Conservation (phyloP, 2,113 vertebrate species). For the Apistogramma diplotaenia region DNA sequence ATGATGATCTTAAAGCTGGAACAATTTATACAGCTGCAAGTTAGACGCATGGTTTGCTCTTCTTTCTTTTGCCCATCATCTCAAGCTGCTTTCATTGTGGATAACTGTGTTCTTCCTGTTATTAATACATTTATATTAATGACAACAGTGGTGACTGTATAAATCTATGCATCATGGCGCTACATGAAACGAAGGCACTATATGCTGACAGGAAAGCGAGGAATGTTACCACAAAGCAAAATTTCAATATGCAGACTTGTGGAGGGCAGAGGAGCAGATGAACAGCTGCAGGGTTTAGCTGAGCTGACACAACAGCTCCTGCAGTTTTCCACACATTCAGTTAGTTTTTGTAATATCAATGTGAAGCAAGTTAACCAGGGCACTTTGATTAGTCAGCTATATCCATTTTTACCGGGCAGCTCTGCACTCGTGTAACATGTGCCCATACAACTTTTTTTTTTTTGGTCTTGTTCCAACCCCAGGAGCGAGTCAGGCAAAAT, state of each 20-base stretch:
- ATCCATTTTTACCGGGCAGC: not conserved
- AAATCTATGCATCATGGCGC: too few species aligned
- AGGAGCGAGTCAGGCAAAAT: not conserved
- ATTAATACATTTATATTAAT: not conserved
- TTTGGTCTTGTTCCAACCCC: not conserved
- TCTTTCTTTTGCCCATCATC: not conserved
- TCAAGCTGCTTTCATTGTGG: not conserved
- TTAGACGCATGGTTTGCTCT: not conserved
- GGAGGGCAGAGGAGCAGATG: constrained; percentile 20
- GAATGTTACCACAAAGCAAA: constrained; percentile 31
- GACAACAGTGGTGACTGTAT: not conserved
- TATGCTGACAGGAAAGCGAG: constrained; percentile 32
- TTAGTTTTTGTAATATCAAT: not conserved
- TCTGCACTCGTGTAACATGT: not conserved
- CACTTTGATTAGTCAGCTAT: not conserved
- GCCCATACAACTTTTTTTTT: not conserved
- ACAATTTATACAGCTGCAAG: not conserved
- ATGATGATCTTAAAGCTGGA: not conserved
- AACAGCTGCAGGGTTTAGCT: constrained; percentile 48
- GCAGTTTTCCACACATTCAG: constrained; percentile 7
- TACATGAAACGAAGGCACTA: constrained; percentile 41
- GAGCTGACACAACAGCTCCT: constrained; percentile 33
- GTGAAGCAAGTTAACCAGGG: not conserved
- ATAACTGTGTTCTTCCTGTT: not conserved
- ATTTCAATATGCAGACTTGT: constrained; percentile 21